Evolutionary conservation across 2,888 invertebrate species (phyloP).

Genomic region (Lumbricus terrestris): DNA sequence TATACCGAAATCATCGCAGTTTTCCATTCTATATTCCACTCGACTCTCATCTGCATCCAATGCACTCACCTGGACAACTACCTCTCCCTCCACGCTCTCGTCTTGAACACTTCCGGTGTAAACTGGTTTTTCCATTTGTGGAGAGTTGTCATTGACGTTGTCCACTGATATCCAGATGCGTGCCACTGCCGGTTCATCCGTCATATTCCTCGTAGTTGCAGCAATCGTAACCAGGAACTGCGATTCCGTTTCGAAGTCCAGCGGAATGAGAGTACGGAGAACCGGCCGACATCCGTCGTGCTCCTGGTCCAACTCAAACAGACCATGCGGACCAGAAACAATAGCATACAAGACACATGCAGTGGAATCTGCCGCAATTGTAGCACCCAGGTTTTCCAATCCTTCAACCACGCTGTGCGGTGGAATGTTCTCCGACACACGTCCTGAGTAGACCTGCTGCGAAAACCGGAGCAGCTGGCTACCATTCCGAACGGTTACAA

Average conservation of each 20-base stretch:
- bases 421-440: conserved; percentile 34
- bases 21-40: conserved; percentile 7
- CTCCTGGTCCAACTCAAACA: conserved; percentile 31
- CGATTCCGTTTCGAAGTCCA: conserved; percentile 76
- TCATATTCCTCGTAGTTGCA: neutral
- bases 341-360: conserved; percentile 26
- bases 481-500: neutral
- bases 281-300: neutral
- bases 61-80: neutral
- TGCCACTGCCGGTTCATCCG: conserved; percentile 63
- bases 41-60: neutral
- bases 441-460: conserved; percentile 33
- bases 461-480: conserved; percentile 30
- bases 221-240: conserved; percentile 72
- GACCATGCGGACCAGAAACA: conserved; percentile 19
- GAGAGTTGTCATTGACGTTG: conserved; percentile 34
- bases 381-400: conserved; percentile 31
- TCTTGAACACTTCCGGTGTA: conserved; percentile 20
- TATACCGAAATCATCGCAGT: neutral
- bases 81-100: neutral
- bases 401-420: conserved; percentile 24
- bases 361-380: conserved; percentile 9
- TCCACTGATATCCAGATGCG: conserved; percentile 30
- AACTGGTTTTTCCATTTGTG: conserved; percentile 29
- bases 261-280: conserved; percentile 61